Percentiles rank a stretch among this genome's conserved stretches.
These are phyloP conservation scores for Bombus fervidus DNA, from an alignment of 1,140 invertebrate species.

Conservation along the genomic window DNA sequence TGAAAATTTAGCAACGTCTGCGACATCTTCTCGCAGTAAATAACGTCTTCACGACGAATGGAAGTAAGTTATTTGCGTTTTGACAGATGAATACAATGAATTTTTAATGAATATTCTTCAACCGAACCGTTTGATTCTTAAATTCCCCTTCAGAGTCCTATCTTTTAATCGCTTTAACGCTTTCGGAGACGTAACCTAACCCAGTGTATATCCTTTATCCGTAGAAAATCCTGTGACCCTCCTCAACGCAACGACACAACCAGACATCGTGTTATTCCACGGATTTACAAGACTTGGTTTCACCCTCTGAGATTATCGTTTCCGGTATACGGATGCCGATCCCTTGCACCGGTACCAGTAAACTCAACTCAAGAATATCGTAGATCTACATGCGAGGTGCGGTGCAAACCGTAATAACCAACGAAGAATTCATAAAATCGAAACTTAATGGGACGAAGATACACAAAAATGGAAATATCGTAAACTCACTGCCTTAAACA, in stretches of 20 bases:
- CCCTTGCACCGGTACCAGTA: too few relatives aligned
- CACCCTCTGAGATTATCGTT: constrained; percentile 1
- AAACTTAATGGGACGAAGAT: background rate
- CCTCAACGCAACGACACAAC: background rate
- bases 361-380: background rate
- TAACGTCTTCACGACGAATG: too few relatives aligned
- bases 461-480: background rate
- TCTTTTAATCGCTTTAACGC: background rate
- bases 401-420: background rate
- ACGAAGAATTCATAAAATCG: background rate
- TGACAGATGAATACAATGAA: too few relatives aligned
- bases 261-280: background rate
- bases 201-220: background rate
- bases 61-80: too few relatives aligned
- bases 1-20: too few relatives aligned
- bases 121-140: background rate
- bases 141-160: background rate
- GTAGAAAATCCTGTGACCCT: background rate
- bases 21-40: too few relatives aligned
- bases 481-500: background rate
- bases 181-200: background rate
- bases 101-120: background rate
- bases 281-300: background rate
- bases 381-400: background rate
- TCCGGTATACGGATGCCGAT: background rate